Conservation (phyloP, 1,140 invertebrate genomes). For the Linepithema humile region DNA sequence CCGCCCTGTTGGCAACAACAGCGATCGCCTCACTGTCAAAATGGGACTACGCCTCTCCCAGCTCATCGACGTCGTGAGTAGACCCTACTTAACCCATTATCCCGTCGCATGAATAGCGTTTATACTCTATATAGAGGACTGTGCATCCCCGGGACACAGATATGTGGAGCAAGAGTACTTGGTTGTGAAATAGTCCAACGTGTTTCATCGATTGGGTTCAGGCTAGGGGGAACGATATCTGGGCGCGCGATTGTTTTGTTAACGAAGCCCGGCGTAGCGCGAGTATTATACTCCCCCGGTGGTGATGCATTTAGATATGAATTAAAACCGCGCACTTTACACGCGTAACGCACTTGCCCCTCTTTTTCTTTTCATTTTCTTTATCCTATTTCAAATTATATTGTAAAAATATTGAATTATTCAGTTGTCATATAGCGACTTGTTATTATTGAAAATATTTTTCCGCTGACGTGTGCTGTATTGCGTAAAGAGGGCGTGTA, state of each 20-base stretch:
- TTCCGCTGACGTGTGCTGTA: too few species aligned
- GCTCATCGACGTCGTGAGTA: conserved; percentile 99
- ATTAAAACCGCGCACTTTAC: neutral
- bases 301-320: neutral
- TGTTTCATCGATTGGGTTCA: conserved; percentile 40
- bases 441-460: conserved; percentile 1
- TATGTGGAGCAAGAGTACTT: conserved; percentile 51
- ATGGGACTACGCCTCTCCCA: conserved; percentile 98
- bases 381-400: neutral
- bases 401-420: neutral
- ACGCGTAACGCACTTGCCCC: neutral
- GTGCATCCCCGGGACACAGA: conserved; percentile 22
- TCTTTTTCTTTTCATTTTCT: neutral
- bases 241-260: neutral
- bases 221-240: conserved; percentile 12
- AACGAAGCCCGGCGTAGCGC: conserved; percentile 2
- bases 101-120: conserved; percentile 38
- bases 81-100: conserved; percentile 62
- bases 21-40: conserved; percentile 97
- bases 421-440: neutral
- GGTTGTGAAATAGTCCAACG: conserved; percentile 43
- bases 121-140: conserved; percentile 36
- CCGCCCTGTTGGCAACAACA: conserved; percentile 98
- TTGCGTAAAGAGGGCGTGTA: neutral
- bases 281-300: neutral